Evolutionary conservation across 2,113 vertebrate species (phyloP).

Genomic region (Leptocoma aspasia): DNA sequence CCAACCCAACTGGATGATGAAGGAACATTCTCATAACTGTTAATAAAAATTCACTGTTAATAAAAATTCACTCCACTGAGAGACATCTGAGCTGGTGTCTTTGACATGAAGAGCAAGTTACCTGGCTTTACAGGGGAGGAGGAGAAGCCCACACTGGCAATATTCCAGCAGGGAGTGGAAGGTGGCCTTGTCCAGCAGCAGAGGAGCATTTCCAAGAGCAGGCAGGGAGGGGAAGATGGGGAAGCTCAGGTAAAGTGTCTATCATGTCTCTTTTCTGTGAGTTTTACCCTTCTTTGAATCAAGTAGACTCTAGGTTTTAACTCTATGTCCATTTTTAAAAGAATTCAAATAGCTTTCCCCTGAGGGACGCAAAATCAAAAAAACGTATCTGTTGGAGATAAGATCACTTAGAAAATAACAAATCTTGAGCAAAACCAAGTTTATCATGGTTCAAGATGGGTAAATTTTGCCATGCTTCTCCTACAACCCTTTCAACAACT

Average conservation of each 20-base stretch:
- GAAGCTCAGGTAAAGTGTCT: not conserved
- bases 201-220: not conserved
- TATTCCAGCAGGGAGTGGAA: not conserved
- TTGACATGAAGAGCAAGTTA: not conserved
- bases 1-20: not conserved
- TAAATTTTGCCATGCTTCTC: not conserved
- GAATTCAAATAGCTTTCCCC: not conserved
- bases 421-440: not conserved
- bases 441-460: not conserved
- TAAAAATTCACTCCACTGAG: not conserved
- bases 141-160: rapidly evolving
- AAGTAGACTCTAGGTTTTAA: not conserved
- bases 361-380: not conserved
- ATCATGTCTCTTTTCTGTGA: not conserved
- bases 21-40: not conserved
- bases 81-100: not conserved
- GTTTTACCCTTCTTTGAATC: not conserved
- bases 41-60: too few relatives aligned
- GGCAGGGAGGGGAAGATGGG: not conserved
- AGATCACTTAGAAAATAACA: not conserved
- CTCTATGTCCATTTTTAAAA: not conserved
- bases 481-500: not conserved
- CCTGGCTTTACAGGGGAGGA: not conserved
- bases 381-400: not conserved
- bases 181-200: not conserved